Conservation (phyloP, 1,140 invertebrate species). For the Hydropsyche tenuis region DNA sequence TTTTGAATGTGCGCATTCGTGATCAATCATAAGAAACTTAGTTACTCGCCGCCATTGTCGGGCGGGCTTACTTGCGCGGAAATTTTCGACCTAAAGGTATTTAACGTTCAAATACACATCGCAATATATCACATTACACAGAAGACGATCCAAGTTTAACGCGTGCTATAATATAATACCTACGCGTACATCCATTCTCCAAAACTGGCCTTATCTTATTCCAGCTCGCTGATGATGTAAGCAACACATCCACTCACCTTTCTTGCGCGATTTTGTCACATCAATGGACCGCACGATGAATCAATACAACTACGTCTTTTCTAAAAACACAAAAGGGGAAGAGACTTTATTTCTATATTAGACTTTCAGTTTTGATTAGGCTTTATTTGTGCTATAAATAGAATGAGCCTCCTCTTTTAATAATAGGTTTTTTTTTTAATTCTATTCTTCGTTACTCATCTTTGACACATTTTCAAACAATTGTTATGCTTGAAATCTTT, state of each 20-base stretch:
- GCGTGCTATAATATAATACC: background rate
- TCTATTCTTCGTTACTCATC: no score
- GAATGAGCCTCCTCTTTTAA: no score
- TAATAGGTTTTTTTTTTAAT: no score
- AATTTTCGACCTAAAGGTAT: constrained; percentile 8
- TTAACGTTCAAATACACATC: background rate
- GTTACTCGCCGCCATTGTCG: constrained; percentile 6
- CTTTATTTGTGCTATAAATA: no score
- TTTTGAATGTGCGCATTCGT: constrained; percentile 1
- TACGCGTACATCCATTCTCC: background rate
- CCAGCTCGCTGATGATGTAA: constrained; percentile 25
- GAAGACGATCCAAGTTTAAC: background rate
- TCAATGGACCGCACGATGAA: constrained; percentile 5
- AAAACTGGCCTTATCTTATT: constrained; percentile 16
- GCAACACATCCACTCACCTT: constrained; percentile 24
- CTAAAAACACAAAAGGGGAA: background rate
- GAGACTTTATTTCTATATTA: background rate
- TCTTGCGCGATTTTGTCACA: constrained; percentile 5
- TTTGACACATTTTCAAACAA: no score
- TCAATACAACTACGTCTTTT: background rate
- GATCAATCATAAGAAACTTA: constrained; percentile 22
- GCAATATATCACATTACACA: background rate
- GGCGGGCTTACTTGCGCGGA: constrained; percentile 8
- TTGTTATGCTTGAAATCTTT: no score
- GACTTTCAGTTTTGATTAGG: no score